Percentiles rank a stretch among this genome's conserved stretches.
phyloP scores from a whole-genome alignment of 2,113 vertebrate genomes.

The Petaurus breviceps region DNA sequence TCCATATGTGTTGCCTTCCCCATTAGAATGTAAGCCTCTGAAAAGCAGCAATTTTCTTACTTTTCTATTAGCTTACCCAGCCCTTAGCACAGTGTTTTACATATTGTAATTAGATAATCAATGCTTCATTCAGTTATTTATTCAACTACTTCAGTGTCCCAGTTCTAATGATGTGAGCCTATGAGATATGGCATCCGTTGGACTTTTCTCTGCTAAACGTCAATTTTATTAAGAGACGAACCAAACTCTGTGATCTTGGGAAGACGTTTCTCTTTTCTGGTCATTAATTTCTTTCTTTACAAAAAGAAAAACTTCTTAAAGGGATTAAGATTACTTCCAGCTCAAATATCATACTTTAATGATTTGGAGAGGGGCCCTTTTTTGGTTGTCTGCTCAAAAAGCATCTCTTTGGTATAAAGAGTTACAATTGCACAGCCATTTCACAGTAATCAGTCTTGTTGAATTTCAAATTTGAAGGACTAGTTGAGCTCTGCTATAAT shows the following conservation, averaged over 20 bases:
- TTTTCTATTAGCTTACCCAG: neutral
- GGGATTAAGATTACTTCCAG: neutral
- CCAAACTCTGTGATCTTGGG: neutral
- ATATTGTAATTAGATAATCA: neutral
- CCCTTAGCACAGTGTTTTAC: neutral
- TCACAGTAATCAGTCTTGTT: neutral
- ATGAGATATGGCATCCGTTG: neutral
- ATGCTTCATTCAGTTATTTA: neutral
- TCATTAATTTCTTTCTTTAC: neutral
- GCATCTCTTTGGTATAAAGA: neutral
- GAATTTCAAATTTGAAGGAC: neutral
- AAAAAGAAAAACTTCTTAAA: neutral
- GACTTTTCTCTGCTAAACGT: neutral
- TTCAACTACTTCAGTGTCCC: neutral
- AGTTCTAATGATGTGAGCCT: neutral
- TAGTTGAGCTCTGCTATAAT: neutral
- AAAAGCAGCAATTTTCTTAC: neutral
- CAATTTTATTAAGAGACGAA: neutral
- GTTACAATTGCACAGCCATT: neutral
- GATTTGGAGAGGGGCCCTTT: neutral
- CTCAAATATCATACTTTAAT: neutral
- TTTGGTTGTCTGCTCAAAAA: neutral
- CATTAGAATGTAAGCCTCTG: neutral
- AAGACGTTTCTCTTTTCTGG: neutral
- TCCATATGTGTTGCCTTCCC: neutral